Evolutionary conservation across 2,113 vertebrate genomes (phyloP).

Genomic region (Shinisaurus crocodilurus): DNA sequence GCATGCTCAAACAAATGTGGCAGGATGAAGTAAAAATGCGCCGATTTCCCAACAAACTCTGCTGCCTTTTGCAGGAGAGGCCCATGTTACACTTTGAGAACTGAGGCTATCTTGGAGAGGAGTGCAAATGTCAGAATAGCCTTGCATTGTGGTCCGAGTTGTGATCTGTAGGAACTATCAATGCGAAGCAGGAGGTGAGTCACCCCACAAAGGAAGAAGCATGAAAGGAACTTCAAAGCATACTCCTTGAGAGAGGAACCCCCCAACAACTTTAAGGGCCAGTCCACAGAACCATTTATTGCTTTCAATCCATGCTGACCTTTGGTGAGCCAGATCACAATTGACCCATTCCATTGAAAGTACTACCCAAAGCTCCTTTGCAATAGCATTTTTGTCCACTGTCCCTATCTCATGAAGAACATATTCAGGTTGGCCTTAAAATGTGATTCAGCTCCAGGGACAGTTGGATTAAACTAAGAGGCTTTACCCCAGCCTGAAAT

Average conservation of each 20-base stretch:
- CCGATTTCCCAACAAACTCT: not conserved
- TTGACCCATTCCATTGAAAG: not conserved
- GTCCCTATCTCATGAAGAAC: not conserved
- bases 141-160: not conserved
- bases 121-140: not conserved
- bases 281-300: not conserved
- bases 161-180: not conserved
- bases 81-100: not conserved
- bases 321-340: not conserved
- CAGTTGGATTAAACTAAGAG: not conserved
- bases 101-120: not conserved
- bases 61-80: too few relatives aligned
- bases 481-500: too few relatives aligned
- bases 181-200: not conserved
- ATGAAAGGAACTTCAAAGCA: not conserved
- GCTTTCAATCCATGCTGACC: not conserved
- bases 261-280: not conserved
- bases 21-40: not conserved
- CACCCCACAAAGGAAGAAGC: too few relatives aligned
- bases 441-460: not conserved
- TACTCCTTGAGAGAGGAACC: not conserved
- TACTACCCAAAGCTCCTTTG: not conserved
- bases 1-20: not conserved
- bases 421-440: not conserved
- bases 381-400: not conserved